Conservation (phyloP, 2,797 vertebrate genomes). For the Sorex maritimensis region DNA sequence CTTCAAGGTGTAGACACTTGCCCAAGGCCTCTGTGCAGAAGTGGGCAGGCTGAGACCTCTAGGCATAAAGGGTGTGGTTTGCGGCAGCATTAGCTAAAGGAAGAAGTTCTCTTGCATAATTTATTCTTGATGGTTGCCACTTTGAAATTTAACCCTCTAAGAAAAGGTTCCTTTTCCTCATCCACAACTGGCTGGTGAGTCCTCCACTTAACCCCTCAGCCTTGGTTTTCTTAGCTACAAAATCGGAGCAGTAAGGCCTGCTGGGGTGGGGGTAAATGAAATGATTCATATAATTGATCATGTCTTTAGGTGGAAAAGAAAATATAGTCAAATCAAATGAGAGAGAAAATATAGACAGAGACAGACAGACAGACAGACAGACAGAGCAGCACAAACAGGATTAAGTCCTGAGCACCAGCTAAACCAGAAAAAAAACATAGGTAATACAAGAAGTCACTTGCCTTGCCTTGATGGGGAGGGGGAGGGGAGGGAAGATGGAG, state of each 20-base stretch:
- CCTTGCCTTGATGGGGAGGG: no score
- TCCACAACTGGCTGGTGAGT: not conserved
- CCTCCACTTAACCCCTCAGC: not conserved
- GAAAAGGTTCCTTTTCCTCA: not conserved
- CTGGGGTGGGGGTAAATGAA: not conserved
- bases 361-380: no score
- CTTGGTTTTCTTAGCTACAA: slow-evolving; percentile 51
- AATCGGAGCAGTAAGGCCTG: not conserved
- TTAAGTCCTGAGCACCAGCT: no score
- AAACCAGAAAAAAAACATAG: no score
- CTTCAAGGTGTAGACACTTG: not conserved
- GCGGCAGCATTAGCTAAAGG: not conserved
- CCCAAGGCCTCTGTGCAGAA: not conserved
- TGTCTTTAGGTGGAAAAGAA: not conserved
- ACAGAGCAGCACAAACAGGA: no score
- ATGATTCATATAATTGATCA: not conserved
- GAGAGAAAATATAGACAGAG: not conserved
- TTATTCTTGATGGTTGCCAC: not conserved
- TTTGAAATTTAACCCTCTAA: not conserved
- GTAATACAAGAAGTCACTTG: no score
- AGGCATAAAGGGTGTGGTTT: not conserved
- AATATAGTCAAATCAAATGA: not conserved
- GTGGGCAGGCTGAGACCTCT: not conserved
- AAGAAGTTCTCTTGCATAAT: not conserved
- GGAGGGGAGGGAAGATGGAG: no score